Percentiles rank a stretch among this genome's conserved stretches.
phyloP scores from a whole-genome alignment of 2,113 vertebrate species.

The Xiphophorus maculatus region DNA sequence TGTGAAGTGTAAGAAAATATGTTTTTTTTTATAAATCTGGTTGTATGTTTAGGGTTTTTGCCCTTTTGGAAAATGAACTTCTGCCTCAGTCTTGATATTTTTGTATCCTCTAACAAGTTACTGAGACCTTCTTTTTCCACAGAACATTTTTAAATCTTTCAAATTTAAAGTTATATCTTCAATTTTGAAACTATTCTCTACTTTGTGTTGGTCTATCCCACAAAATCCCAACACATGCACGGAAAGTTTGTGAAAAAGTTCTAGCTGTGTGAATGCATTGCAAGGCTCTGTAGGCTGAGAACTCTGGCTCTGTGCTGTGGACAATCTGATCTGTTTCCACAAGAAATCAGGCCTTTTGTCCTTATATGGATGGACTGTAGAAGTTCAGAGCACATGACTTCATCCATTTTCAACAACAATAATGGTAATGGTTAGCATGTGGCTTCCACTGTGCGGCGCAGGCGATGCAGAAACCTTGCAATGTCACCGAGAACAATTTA shows the following conservation, averaged over 20 bases:
- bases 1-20: too few species aligned
- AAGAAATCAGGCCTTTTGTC: slow-evolving; percentile 29
- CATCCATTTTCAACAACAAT: slow-evolving; percentile 51
- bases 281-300: not conserved
- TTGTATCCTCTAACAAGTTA: not conserved
- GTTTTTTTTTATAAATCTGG: too few species aligned
- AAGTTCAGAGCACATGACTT: slow-evolving; percentile 53
- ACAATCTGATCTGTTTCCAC: slow-evolving; percentile 34
- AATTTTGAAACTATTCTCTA: not conserved
- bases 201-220: not conserved
- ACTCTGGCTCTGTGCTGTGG: slow-evolving; percentile 27
- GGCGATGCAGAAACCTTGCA: slow-evolving; percentile 28
- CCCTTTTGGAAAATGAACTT: too few species aligned
- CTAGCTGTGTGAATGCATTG: not conserved
- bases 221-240: not conserved
- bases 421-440: slow-evolving; percentile 63
- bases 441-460: slow-evolving; percentile 40
- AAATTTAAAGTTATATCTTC: not conserved
- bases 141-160: too few species aligned
- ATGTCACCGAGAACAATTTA: slow-evolving; percentile 38
- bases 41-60: too few species aligned
- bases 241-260: not conserved
- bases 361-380: slow-evolving; percentile 49
- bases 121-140: not conserved
- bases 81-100: not conserved